phyloP scores from a whole-genome alignment of 2,113 vertebrate genomes.

The Beaufortia kweichowensis region DNA sequence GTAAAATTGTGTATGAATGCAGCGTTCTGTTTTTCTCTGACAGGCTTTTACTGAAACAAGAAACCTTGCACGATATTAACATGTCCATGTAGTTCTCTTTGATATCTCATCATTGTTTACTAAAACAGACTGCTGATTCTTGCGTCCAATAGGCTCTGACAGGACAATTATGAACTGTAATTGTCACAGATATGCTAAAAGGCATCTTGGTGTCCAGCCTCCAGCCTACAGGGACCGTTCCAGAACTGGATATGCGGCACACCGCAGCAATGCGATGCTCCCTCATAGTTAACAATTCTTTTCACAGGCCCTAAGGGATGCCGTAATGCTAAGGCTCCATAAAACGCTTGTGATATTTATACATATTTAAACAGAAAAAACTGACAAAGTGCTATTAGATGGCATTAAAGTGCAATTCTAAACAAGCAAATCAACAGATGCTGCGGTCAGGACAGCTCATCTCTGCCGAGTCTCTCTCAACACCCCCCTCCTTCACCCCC shows the following conservation, averaged over 20 bases:
- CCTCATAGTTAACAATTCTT: slow-evolving; percentile 35
- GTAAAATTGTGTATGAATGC: no score
- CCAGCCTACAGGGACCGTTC: not conserved
- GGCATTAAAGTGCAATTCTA: slow-evolving; percentile 39
- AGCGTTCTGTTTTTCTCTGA: not conserved
- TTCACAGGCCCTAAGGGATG: slow-evolving; percentile 34
- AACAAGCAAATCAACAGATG: slow-evolving; percentile 51
- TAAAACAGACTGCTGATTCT: not conserved
- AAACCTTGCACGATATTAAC: not conserved
- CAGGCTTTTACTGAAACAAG: slow-evolving; percentile 8
- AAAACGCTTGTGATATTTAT: slow-evolving; percentile 45
- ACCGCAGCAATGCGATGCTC: not conserved
- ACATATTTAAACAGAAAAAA: slow-evolving; percentile 51
- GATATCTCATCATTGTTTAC: not conserved
- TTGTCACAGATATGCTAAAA: slow-evolving; percentile 21
- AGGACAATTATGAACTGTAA: slow-evolving; percentile 17
- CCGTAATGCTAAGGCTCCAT: slow-evolving; percentile 35
- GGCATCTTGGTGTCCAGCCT: not conserved
- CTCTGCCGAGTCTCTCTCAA: slow-evolving; percentile 32
- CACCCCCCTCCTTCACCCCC: slow-evolving; percentile 53
- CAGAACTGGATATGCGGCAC: slow-evolving; percentile 14
- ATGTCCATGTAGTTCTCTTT: not conserved
- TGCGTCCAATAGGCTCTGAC: not conserved
- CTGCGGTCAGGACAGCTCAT: slow-evolving; percentile 47
- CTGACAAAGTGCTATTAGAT: slow-evolving; percentile 45